Percentiles rank a stretch among this genome's conserved stretches.
Conservation (phyloP, 37 sponge, comb jelly and placozoan species). For the Diacarnus erythraeanus region DNA sequence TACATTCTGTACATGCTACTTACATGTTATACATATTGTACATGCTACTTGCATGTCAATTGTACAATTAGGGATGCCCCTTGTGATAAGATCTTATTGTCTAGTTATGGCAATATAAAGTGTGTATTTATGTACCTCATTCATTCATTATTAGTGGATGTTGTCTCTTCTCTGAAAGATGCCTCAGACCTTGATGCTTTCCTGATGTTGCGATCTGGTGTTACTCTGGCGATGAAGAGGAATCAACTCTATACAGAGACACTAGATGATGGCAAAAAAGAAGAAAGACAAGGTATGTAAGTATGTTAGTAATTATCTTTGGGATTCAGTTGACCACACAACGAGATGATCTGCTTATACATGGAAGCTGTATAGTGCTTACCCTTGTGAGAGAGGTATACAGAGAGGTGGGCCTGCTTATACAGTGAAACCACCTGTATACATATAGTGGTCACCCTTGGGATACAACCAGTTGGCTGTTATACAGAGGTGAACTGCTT, state of each 20-base stretch:
- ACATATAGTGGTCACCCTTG: too few species aligned
- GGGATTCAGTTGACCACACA: background rate
- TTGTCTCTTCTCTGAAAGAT: too few species aligned
- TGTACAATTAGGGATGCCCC: background rate
- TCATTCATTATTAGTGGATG: background rate
- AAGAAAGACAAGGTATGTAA: slow-evolving; percentile 3
- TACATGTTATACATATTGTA: too few species aligned
- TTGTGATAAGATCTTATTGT: background rate
- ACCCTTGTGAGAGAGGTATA: background rate
- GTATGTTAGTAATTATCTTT: background rate
- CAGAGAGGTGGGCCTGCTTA: background rate
- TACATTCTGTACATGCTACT: too few species aligned
- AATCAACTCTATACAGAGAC: too few species aligned
- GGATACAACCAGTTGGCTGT: too few species aligned
- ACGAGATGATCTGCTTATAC: background rate
- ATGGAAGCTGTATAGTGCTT: background rate
- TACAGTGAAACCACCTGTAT: background rate
- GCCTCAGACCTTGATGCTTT: slow-evolving; percentile 30
- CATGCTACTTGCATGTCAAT: background rate
- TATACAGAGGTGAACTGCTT: too few species aligned
- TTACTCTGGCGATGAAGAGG: background rate
- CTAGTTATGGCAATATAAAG: background rate
- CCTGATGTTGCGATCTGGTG: slow-evolving; percentile 38
- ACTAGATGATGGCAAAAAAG: background rate
- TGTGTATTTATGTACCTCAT: background rate